Base-by-base conservation (phyloP, 2,113 vertebrate genomes). In the Brachyistius frenatus region DNA sequence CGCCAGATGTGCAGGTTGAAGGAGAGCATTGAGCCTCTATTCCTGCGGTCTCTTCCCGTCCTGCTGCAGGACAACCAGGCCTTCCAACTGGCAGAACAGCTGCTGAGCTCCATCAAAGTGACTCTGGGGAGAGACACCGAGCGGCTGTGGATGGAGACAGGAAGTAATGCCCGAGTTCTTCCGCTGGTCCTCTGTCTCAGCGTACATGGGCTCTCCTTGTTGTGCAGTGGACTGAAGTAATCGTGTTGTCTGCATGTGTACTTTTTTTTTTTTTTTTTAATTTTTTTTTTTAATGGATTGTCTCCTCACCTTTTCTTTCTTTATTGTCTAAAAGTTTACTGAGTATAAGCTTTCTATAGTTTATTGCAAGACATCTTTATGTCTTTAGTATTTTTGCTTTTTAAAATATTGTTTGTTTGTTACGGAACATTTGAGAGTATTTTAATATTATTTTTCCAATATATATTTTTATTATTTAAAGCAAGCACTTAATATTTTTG, bases 131-230 rank as follows among this genome's bases (percentile, higher is more conserved):
- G 78, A 78, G 86, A 86, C 10, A 79, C 76, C 36, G 85, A 91
- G 14, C 63, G 58, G 0, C 74, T 97, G 11, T 90, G 86, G 92
- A 92, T 85, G 36, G 63, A 91, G 80, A 90, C 86, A 4, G 73
- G 2, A 41, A 65, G 79, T 49, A 52, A 85, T 0, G 80, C 90
- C 0, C 57, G 74, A 5, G 73, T 93, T 63, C 83, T 81, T 36
- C 94, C 92, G 0, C 66, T 96, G 3, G 60, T 96, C 62, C 94
- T 99, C 35, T 93, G 93, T 4, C 90, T 97, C 70, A 92, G 93
- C 9, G 30, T 96, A 55, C 91, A 72, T 14, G 97, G 97, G 16
- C 77, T 98, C 73, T 54, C 75, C 46, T 81, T 91, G 47, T 88
- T 98, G 66, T 84, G 80, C 67, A 80, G 67, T 39, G 84, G 47